Percentiles rank a stretch among this genome's conserved stretches.
These are phyloP conservation scores for Gambusia yucatana DNA, from an alignment of 2,797 vertebrate species.

Conservation along the genomic window DNA sequence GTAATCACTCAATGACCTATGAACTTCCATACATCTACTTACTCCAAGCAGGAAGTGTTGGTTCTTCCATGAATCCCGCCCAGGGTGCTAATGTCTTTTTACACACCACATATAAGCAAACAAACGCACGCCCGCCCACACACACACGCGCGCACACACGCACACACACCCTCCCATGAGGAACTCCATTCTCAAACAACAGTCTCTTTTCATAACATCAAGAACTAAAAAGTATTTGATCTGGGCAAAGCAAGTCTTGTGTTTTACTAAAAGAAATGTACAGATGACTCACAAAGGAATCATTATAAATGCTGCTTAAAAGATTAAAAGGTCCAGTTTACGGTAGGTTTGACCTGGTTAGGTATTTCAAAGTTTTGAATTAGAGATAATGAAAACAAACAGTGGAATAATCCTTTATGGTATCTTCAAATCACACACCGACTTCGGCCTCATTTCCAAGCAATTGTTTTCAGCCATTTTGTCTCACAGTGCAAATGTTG, in stretches of 20 bases:
- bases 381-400: not conserved
- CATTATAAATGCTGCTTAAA: not conserved
- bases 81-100: not conserved
- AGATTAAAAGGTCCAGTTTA: not conserved
- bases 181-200: not conserved
- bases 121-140: not conserved
- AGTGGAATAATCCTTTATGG: not conserved
- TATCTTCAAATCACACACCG: not conserved
- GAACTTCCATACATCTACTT: not conserved
- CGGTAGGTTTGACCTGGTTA: not conserved
- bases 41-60: not conserved
- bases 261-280: not conserved
- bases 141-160: not conserved
- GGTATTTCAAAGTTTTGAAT: not conserved
- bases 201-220: not conserved
- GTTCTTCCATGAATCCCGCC: not conserved
- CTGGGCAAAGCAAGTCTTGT: not conserved
- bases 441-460: not conserved
- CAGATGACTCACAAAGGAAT: not conserved
- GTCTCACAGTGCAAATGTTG: too few species aligned
- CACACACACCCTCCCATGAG: not conserved
- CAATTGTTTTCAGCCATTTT: not conserved
- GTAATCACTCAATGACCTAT: not conserved
- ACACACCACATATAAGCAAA: not conserved
- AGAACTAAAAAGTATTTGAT: not conserved